Evolutionary conservation across 2,888 invertebrate genomes (phyloP).

Genomic region (Watsonalla binaria): DNA sequence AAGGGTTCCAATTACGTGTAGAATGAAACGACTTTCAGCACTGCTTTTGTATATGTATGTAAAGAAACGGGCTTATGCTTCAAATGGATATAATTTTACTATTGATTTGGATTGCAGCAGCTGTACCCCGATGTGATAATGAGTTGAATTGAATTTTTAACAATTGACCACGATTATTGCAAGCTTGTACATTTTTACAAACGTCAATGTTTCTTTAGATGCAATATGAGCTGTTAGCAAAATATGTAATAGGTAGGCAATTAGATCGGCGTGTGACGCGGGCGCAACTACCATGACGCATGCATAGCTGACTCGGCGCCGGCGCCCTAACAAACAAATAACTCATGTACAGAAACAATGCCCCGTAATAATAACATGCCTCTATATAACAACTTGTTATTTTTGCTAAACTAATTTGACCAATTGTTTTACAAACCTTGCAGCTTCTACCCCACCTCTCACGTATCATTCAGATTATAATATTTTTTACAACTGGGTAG

Average conservation of each 20-base stretch:
- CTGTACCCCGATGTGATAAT: too few species aligned
- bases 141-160: too few species aligned
- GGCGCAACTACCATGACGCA: constrained; percentile 40
- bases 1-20: too few species aligned
- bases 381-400: background rate
- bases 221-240: constrained; percentile 29
- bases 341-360: constrained; percentile 17
- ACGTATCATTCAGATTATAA: background rate
- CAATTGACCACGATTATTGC: too few species aligned
- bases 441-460: background rate
- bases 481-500: too few species aligned
- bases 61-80: too few species aligned
- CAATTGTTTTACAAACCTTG: background rate
- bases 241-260: constrained; percentile 45
- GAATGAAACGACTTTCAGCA: too few species aligned
- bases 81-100: too few species aligned
- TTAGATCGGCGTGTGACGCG: constrained; percentile 47
- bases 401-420: background rate
- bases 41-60: too few species aligned
- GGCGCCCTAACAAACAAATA: constrained; percentile 24
- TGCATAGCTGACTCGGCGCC: constrained; percentile 30
- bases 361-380: background rate
- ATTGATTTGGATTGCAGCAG: too few species aligned
- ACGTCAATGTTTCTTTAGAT: constrained; percentile 20
- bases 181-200: constrained; percentile 1